Base-by-base conservation (phyloP, 2,888 invertebrate species). In the Harpalus rubripes region DNA sequence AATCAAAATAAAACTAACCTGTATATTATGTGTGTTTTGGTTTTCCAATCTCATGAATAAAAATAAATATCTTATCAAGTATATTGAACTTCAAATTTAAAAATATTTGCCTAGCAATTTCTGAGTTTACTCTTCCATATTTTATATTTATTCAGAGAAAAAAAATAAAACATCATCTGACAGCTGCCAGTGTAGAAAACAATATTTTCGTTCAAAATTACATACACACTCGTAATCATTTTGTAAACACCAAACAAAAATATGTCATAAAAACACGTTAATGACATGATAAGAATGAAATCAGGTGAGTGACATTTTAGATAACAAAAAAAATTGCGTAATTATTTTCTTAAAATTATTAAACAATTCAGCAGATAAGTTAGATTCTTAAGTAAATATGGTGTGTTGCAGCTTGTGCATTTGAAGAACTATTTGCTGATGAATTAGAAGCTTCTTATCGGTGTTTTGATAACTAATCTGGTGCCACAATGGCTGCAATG, bases 391-490 rank as follows among this genome's bases (percentile, higher is more conserved):
- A 10, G 44, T 12, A 52, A 52, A 52, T 52, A 52, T 52, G 10
- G 5, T 10, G 3, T 56, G n/a, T 4, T 59, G 59, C 59, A 16
- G 44, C 44, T 52, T 59, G 16, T 59, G 59, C 44, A 52, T 52
- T 52, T 6, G 44, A 52, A 3, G 44, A 52, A 52, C 10, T 39
- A 68, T 68, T 32, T 68, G 39, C 68, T 68, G 68, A 68, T 32
- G 68, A 41, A 4, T 12, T 63, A 26, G 26, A 26, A 26, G 5
- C 26, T 74, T 44, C 44, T 72, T 74, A 74, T 74, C 72, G 41
- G 68, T 68, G 44, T 74, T 74, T 74, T 74, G 72, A 74, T 74
- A 74, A 74, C 44, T 41, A 15, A 63, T 74, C 72, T 74, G 72
- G 72, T 74, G 72, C 72, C 72, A 74, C 16, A 12, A 16, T 74